phyloP scores from a whole-genome alignment of 2,113 vertebrate species.

The Origma solitaria region DNA sequence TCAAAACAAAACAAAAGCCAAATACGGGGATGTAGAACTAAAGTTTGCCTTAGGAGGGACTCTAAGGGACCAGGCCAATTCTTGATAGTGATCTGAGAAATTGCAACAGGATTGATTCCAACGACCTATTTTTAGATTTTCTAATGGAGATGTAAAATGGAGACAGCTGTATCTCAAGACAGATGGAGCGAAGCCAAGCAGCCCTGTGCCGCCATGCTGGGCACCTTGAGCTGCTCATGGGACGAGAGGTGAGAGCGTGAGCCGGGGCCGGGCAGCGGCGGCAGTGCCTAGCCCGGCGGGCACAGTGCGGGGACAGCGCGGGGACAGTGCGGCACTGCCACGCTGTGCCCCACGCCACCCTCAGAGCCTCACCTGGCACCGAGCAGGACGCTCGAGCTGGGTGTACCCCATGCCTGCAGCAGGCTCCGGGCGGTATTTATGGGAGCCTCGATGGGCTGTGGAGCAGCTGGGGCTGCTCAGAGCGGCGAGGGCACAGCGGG shows the following conservation, averaged over 20 bases:
- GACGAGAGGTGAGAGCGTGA: fast-evolving
- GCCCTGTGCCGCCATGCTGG: fast-evolving
- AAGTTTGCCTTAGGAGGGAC: background rate
- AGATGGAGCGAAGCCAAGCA: background rate
- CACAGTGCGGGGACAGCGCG: fast-evolving
- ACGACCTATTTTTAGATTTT: slow-evolving; percentile 3
- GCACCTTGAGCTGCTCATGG: background rate
- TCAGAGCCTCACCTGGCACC: background rate
- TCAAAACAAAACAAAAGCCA: slow-evolving; percentile 22
- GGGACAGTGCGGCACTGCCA: fast-evolving
- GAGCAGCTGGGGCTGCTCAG: fast-evolving
- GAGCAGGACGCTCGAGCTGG: background rate
- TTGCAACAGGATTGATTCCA: background rate
- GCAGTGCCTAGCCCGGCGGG: background rate
- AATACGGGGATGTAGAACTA: background rate
- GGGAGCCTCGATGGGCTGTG: background rate
- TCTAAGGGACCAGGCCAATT: background rate
- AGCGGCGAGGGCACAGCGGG: background rate
- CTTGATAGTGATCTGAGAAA: slow-evolving; percentile 15
- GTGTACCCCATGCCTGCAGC: background rate
- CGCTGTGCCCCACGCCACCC: fast-evolving
- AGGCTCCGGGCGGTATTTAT: fast-evolving
- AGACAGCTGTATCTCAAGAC: background rate
- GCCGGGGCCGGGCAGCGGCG: background rate
- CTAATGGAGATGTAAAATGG: background rate